A percentile compares a stretch with the other conserved stretches of the same genome.
Conservation (phyloP, 2,797 vertebrate species). For the Nasua narica region DNA sequence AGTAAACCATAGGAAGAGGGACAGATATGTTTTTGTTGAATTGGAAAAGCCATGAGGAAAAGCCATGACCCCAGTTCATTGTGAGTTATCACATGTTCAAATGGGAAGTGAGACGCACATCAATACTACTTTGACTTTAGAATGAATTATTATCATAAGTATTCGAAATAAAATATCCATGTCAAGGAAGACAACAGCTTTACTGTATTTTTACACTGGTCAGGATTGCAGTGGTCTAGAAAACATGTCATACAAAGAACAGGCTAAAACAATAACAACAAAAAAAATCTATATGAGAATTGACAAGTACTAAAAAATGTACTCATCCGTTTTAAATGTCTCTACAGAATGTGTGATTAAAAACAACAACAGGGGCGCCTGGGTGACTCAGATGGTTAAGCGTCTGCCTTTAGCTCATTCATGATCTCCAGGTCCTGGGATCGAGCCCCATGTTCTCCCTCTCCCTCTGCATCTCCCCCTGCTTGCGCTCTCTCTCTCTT, state of each 20-base stretch:
- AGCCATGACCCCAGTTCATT: neutral
- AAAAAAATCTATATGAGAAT: neutral
- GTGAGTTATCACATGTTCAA: neutral
- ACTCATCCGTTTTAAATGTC: neutral
- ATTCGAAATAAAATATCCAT: neutral
- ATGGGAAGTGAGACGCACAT: neutral
- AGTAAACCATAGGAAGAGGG: neutral
- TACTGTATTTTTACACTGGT: neutral
- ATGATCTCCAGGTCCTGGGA: no score
- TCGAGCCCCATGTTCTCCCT: no score
- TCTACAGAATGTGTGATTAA: neutral
- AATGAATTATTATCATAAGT: neutral
- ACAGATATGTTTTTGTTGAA: neutral
- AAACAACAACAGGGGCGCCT: neutral
- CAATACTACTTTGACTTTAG: neutral
- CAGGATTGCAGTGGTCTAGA: neutral
- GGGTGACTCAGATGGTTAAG: no score
- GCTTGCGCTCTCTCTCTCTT: no score
- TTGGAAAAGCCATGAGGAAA: neutral
- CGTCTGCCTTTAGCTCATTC: no score
- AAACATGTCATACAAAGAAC: neutral
- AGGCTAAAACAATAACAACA: neutral
- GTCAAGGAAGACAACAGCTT: neutral
- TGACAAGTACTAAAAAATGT: neutral
- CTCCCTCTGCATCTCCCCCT: no score